These are phyloP conservation scores for Myiozetetes cayanensis DNA, from an alignment of 2,113 vertebrate genomes.

Conservation along the genomic window DNA sequence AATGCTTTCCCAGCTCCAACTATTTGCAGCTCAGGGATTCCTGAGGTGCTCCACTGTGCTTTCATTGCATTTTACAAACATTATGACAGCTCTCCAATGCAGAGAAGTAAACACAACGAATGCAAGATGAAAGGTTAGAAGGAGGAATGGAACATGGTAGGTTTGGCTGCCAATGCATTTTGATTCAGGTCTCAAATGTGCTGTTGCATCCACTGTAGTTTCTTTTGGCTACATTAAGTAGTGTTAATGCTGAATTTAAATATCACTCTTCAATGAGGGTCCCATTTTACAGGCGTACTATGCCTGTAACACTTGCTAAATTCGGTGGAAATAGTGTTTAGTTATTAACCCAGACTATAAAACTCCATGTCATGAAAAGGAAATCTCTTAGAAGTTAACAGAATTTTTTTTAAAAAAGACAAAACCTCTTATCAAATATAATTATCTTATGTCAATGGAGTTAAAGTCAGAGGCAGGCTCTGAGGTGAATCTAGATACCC, in stretches of 20 bases:
- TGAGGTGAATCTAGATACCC: not conserved
- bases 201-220: not conserved
- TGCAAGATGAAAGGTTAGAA: not conserved
- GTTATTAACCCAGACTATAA: not conserved
- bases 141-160: not conserved
- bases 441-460: not conserved
- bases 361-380: not conserved
- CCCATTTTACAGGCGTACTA: not conserved
- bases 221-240: not conserved
- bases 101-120: not conserved
- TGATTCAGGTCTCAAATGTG: not conserved
- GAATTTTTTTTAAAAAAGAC: not conserved
- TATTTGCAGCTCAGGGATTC: not conserved
- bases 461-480: not conserved
- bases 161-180: not conserved
- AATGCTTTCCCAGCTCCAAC: not conserved
- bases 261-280: not conserved
- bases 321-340: not conserved
- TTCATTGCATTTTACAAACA: not conserved
- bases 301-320: not conserved
- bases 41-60: not conserved
- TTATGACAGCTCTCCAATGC: not conserved
- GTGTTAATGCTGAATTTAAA: not conserved
- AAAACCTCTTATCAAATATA: not conserved
- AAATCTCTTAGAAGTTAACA: not conserved